Percentiles rank a stretch among this genome's conserved stretches.
Conservation (phyloP, 2,888 invertebrate species). For the Sceliomorpha sp. region DNA sequence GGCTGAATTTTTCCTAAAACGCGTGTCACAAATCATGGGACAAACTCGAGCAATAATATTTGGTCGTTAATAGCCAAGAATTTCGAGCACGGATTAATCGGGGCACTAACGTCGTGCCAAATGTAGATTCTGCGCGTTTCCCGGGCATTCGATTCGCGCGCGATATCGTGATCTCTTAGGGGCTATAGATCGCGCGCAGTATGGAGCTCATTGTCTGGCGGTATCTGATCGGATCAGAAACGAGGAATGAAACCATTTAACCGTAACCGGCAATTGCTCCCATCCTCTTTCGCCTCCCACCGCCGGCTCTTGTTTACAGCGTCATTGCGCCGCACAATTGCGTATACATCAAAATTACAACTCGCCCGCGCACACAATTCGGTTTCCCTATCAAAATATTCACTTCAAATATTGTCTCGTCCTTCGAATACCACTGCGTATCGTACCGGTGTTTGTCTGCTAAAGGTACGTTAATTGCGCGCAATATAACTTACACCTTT, state of each 20-base stretch:
- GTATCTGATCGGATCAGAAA: slow-evolving; percentile 64
- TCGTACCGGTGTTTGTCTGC: too few relatives aligned
- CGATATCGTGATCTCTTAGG: slow-evolving; percentile 53
- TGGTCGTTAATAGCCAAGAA: slow-evolving; percentile 40
- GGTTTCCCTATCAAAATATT: slow-evolving; percentile 41
- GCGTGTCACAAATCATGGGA: slow-evolving; percentile 25
- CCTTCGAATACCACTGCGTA: too few relatives aligned
- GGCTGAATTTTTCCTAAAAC: background rate
- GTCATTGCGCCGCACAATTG: slow-evolving; percentile 41
- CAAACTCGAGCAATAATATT: slow-evolving; percentile 26
- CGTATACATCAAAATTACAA: slow-evolving; percentile 45
- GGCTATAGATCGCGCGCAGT: slow-evolving; percentile 56
- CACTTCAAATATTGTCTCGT: slow-evolving; percentile 25
- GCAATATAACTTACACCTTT: too few relatives aligned
- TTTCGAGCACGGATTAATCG: slow-evolving; percentile 35
- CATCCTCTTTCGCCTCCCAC: slow-evolving; percentile 43
- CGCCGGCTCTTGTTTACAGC: slow-evolving; percentile 46
- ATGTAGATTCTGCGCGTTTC: slow-evolving; percentile 46
- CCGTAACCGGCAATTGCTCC: slow-evolving; percentile 57
- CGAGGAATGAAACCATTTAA: slow-evolving; percentile 66
- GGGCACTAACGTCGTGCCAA: slow-evolving; percentile 21
- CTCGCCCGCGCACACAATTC: too few relatives aligned
- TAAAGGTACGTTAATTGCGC: too few relatives aligned
- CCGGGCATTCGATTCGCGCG: slow-evolving; percentile 47
- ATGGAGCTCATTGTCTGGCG: slow-evolving; percentile 63